Percentiles rank a stretch among this genome's conserved stretches.
phyloP scores from a whole-genome alignment of 2,113 vertebrate species.

The Eidolon helvum region DNA sequence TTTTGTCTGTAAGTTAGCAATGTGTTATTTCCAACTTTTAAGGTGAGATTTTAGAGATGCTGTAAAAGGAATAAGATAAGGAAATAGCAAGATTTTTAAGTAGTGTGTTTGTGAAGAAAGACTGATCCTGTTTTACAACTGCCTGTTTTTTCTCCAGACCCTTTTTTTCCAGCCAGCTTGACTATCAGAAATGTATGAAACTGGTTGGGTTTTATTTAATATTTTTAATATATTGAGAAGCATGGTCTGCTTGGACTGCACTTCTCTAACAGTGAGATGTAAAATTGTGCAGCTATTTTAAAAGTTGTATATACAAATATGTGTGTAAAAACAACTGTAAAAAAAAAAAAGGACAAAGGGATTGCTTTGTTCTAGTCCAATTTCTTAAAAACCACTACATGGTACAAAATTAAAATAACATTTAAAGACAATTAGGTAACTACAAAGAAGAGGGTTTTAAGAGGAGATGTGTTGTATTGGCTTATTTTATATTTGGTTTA shows the following conservation, averaged over 20 bases:
- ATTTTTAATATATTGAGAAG: constrained; percentile 82
- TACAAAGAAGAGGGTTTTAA: constrained; percentile 59
- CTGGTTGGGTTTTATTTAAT: constrained; percentile 82
- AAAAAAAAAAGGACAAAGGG: constrained; percentile 70
- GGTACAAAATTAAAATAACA: constrained; percentile 70
- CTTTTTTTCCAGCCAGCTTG: constrained; percentile 61
- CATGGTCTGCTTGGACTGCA: constrained; percentile 80
- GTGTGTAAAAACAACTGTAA: constrained; percentile 65
- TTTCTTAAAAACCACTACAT: constrained; percentile 75
- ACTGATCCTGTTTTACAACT: constrained; percentile 81
- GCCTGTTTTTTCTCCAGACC: constrained; percentile 81
- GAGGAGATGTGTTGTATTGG: constrained; percentile 48
- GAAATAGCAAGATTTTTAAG: constrained; percentile 75
- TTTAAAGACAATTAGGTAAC: constrained; percentile 49
- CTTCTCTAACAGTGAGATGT: constrained; percentile 80
- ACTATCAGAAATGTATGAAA: constrained; percentile 72
- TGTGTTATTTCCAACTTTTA: constrained; percentile 76
- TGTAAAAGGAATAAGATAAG: constrained; percentile 70
- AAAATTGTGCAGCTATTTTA: constrained; percentile 87
- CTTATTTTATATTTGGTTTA: constrained; percentile 66
- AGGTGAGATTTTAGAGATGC: constrained; percentile 77
- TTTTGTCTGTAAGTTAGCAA: constrained; percentile 75
- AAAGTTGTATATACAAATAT: constrained; percentile 83
- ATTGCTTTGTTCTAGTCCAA: constrained; percentile 82
- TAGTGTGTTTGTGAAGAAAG: constrained; percentile 81